Conservation (phyloP, 1,140 invertebrate species). For the Danaus plexippus region DNA sequence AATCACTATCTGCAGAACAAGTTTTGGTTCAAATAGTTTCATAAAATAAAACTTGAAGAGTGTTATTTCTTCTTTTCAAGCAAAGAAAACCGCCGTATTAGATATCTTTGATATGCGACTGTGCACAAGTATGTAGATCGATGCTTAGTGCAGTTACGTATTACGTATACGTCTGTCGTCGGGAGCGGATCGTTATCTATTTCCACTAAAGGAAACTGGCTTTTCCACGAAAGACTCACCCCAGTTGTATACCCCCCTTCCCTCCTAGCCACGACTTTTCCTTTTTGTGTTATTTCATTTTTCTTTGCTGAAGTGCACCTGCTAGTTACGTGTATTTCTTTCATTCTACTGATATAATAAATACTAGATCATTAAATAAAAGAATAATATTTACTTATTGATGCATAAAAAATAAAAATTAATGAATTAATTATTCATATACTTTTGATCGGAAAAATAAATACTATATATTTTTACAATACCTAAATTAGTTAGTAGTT, state of each 20-base stretch:
- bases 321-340: constrained; percentile 48
- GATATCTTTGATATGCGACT: constrained; percentile 53
- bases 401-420: no score
- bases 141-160: constrained; percentile 67
- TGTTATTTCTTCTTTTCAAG: constrained; percentile 14
- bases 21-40: no score
- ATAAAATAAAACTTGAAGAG: no score
- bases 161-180: constrained; percentile 55
- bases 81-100: constrained; percentile 50
- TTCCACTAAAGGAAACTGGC: constrained; percentile 70
- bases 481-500: not conserved
- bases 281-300: constrained; percentile 70
- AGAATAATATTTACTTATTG: no score
- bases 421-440: constrained; percentile 7
- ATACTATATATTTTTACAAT: constrained; percentile 3
- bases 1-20: no score
- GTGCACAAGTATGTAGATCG: constrained; percentile 58
- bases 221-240: constrained; percentile 66
- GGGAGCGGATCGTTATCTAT: constrained; percentile 70
- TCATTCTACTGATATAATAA: no score
- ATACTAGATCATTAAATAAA: no score
- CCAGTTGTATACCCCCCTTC: constrained; percentile 39
- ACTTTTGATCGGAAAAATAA: constrained; percentile 16
- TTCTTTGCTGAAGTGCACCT: constrained; percentile 65
- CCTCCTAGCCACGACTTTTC: constrained; percentile 42